Base-by-base conservation (phyloP, 1,140 invertebrate species). In the Carposina sasakii region DNA sequence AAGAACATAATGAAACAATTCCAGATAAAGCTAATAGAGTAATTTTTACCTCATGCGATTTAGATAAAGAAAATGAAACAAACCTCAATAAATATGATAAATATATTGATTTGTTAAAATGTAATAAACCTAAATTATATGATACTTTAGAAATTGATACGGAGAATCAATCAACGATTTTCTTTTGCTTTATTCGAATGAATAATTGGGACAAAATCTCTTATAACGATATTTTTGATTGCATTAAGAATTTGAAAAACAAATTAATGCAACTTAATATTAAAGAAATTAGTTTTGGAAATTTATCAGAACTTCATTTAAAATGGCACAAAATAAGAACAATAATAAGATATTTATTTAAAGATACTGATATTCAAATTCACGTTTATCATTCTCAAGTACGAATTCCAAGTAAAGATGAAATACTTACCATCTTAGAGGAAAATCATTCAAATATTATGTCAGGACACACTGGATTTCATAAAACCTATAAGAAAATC, bases 401-500 rank as follows among this genome's bases (percentile, higher is more conserved):
- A 15, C 3, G 3, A 19, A 37, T n/a, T 19, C 34, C 34, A 37
- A 37, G 20, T 6, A 17, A 19, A 13, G 34, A 20, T 6, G 34
- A 37, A 19, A 37, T 37, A 37, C 34, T 19, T 2, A 6, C 9
- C 5, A 19, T 37, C 20, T 37, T 37, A 37, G 34, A 37, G 20
- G 34, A 37, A 37, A 37, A 37, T 37, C 34, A 37, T 20, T 37
- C 17, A 17, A 37, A 37, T 13, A 15, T 19, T 3, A 37, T 37
- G 9, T 37, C 34, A 17, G 34, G 34, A 19, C 34, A 37, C 20
- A 19, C n/a, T 19, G 34, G 34, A 19, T 37, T 37, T 37, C 34
- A 37, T n/a, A 37, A 37, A 19, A 37, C 34, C 10, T 37, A 37
- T 19, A 37, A 37, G 34, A 37, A 37, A 19, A 37, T 37, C 3